Evolutionary conservation across 2,113 vertebrate genomes (phyloP).

Genomic region (Mellivora capensis): DNA sequence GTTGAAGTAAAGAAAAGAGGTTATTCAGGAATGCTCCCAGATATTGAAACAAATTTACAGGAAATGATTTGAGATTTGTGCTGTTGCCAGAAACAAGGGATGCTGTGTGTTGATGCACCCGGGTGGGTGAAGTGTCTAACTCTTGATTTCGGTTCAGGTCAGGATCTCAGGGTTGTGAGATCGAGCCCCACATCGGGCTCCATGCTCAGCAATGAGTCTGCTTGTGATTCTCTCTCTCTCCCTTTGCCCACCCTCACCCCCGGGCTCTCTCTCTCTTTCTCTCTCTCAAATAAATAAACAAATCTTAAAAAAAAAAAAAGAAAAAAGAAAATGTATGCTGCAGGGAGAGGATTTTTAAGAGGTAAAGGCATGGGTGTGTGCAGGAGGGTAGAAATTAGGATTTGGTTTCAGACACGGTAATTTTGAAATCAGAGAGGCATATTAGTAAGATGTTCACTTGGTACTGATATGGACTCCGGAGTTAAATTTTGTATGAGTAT

Average conservation of each 20-base stretch:
- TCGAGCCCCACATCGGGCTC: not conserved
- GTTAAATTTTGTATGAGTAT: not conserved
- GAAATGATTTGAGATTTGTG: not conserved
- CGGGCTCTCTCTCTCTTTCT: not conserved
- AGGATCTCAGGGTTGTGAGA: not conserved
- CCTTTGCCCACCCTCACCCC: not conserved
- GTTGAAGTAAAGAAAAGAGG: not conserved
- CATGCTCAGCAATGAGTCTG: not conserved
- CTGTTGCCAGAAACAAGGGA: not conserved
- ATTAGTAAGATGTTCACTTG: no score
- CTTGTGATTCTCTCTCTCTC: not conserved
- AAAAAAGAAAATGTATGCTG: no score
- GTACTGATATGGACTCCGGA: rapidly evolving
- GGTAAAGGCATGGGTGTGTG: rapidly evolving
- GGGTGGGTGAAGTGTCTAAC: not conserved
- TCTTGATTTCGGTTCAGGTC: not conserved
- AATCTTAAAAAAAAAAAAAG: no score
- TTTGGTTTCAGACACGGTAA: not conserved
- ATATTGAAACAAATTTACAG: not conserved
- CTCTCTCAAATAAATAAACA: not conserved
- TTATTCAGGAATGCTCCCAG: not conserved
- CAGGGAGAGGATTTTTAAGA: not conserved
- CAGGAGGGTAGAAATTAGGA: not conserved
- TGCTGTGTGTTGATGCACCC: not conserved
- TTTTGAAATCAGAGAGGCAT: not conserved